Evolutionary conservation across 2,797 vertebrate genomes (phyloP).

Genomic region (Denticeps clupeoides): DNA sequence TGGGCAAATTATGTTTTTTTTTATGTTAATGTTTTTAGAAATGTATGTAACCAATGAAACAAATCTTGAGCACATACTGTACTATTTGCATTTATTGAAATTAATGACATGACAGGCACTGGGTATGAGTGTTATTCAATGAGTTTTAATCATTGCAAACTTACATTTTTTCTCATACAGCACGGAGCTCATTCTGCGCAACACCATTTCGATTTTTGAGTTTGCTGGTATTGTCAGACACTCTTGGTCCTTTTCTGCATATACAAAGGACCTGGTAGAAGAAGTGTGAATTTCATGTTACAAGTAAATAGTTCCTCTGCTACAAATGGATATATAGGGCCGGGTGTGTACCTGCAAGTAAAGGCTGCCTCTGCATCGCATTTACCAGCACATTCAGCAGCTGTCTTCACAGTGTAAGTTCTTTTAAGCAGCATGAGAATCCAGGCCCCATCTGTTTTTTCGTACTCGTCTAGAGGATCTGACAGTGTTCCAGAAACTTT

Average conservation of each 20-base stretch:
- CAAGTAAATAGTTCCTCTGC: too few species aligned
- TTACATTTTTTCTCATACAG: conserved; percentile 78
- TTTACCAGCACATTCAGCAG: conserved; percentile 41
- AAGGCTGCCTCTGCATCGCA: conserved; percentile 48
- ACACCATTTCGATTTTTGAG: conserved; percentile 60
- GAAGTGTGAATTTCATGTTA: too few species aligned
- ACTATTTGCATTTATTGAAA: too few species aligned
- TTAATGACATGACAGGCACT: too few species aligned
- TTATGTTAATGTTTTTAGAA: too few species aligned
- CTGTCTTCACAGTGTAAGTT: conserved; percentile 27
- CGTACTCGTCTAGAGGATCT: conserved; percentile 35
- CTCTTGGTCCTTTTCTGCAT: conserved; percentile 72
- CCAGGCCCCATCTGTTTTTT: conserved; percentile 60
- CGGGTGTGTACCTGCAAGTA: conserved; percentile 48
- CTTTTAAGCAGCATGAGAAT: conserved; percentile 38
- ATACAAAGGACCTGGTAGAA: conserved; percentile 70
- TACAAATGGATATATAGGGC: too few species aligned
- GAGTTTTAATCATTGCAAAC: conserved; percentile 16
- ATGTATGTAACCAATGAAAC: too few species aligned
- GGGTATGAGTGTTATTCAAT: too few species aligned
- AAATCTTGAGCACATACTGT: too few species aligned
- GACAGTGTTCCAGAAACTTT: conserved; percentile 29
- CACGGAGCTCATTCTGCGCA: conserved; percentile 57
- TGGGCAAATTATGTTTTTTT: too few species aligned
- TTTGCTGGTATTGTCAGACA: conserved; percentile 68